Evolutionary conservation across 2,797 vertebrate genomes (phyloP).

Genomic region (Pristis pectinata): DNA sequence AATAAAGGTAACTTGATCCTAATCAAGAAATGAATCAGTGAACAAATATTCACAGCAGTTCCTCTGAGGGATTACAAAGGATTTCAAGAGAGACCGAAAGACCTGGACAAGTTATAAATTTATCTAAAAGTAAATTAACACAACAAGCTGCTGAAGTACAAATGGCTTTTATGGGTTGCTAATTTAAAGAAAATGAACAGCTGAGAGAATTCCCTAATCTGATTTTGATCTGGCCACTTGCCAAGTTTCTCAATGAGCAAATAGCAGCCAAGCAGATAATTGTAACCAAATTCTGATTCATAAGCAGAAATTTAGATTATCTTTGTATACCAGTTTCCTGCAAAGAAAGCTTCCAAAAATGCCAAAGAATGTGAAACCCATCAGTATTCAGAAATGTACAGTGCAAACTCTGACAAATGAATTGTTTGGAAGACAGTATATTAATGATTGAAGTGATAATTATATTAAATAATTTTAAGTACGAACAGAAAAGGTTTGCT

Average conservation of each 20-base stretch:
- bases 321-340: neutral
- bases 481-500: neutral
- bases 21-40: neutral
- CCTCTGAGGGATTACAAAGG: neutral
- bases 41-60: neutral
- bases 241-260: neutral
- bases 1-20: constrained; percentile 20
- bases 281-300: neutral
- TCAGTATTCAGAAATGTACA: neutral
- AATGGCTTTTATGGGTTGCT: neutral
- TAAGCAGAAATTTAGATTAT: neutral
- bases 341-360: neutral
- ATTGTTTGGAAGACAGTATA: neutral
- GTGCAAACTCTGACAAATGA: neutral
- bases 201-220: neutral
- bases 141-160: too few species aligned
- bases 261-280: neutral
- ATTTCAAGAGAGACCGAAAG: neutral
- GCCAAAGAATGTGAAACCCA: neutral
- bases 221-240: neutral
- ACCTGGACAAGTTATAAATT: neutral
- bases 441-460: too few species aligned
- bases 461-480: neutral
- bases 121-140: neutral
- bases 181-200: neutral